Evolutionary conservation across 2,797 vertebrate species (phyloP), one percentile per base, ranked within the genome.

Genomic region (Protosalanx chinensis): DNA sequence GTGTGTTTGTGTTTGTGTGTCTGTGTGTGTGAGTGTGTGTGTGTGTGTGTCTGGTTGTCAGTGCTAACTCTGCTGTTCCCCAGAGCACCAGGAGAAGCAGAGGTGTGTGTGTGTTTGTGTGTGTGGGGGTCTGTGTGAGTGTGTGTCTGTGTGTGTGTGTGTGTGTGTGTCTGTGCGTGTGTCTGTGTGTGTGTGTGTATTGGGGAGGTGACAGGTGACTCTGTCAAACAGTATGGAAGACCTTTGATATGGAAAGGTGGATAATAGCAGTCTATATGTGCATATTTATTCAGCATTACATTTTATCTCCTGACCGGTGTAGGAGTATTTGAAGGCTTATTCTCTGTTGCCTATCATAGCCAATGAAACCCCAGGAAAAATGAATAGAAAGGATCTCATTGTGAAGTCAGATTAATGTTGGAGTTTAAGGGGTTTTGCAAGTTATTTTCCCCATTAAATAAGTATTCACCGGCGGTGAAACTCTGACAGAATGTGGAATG

Each of bases 181-280:
- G 46, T 49, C 58, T 64, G 62, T 41, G 16, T 74, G 65, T 74
- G 77, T 76, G 60, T 66, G 64, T 67, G 61, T 23, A 10, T 60
- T 51, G 64, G 29, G 53, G 41, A 6, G 61, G 61, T 30, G 23
- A 27, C 23, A 27, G 23, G 23, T 67, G 71, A 71, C 67, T 5
- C 15, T 16, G 6, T 72, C 68, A 71, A 64, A 64, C 64, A 71
- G 68, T 56, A 57, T 65, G 67, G 67, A 62, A 58, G 72, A 70
- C 61, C 73, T 82, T 71, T 82, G 70, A 81, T 79, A 79, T 58
- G 68, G 49, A 72, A 71, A 75, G 71, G 58, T 71, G 69, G 69
- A 82, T 76, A 82, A 79, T 79, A 80, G 78, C 60, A 68, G 76
- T 85, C 79, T 82, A 80, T 85, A 84, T 86, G 82, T 82, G 81